These are phyloP conservation scores for Acanthaster planci DNA, from an alignment of 35 echinoderm and acorn worm genomes.

Conservation along the genomic window DNA sequence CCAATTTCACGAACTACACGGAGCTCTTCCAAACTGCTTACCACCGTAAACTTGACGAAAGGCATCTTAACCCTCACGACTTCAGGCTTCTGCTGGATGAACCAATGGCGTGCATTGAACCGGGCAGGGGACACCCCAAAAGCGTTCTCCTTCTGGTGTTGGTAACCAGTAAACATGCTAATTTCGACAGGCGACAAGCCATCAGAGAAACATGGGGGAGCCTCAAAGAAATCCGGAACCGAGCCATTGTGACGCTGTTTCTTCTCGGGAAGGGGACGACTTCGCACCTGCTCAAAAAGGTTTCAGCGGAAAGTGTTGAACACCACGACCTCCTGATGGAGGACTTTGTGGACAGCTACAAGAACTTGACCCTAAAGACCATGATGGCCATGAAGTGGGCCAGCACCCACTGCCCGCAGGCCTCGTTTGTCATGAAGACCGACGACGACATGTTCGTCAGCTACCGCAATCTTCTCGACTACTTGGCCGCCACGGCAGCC, in stretches of 20 bases:
- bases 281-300: not conserved
- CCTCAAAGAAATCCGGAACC: not conserved
- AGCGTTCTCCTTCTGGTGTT: conserved; percentile 49
- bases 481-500: not conserved
- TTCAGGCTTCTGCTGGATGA: conserved; percentile 60
- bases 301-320: conserved; percentile 7
- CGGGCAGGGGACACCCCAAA: not conserved
- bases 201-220: conserved; percentile 67
- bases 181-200: conserved; percentile 60
- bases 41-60: not conserved
- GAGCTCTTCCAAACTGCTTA: not conserved
- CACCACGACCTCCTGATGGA: conserved; percentile 42
- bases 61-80: conserved; percentile 43
- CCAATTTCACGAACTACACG: not conserved
- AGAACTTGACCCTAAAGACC: conserved; percentile 58
- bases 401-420: conserved; percentile 42
- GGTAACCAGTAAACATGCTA: conserved; percentile 42
- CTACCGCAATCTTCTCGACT: conserved; percentile 16
- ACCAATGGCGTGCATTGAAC: conserved; percentile 39
- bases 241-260: conserved; percentile 47
- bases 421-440: conserved; percentile 55
- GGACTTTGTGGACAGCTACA: conserved; percentile 52
- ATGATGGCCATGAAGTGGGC: conserved; percentile 70
- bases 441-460: conserved; percentile 69
- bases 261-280: conserved; percentile 49